phyloP scores from a whole-genome alignment of 2,113 vertebrate genomes.

The Esox niger region DNA sequence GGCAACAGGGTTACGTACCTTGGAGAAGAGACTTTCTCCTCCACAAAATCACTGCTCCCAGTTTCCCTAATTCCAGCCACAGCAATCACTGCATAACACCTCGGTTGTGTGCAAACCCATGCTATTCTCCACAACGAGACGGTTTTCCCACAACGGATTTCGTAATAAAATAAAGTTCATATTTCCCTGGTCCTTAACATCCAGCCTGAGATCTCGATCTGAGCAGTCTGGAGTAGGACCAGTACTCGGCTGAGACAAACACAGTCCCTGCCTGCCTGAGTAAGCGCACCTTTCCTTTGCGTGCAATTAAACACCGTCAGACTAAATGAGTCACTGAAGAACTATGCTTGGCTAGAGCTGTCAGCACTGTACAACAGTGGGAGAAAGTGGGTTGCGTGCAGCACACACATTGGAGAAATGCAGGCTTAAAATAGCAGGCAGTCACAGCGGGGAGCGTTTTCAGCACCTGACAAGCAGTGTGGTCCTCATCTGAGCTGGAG shows the following conservation, averaged over 20 bases:
- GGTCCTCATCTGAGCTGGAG: background rate
- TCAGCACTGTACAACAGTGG: background rate
- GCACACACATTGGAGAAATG: constrained; percentile 1
- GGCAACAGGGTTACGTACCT: constrained; percentile 14
- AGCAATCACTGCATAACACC: background rate
- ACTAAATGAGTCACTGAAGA: background rate
- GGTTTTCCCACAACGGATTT: background rate
- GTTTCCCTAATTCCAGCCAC: background rate
- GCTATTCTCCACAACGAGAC: background rate
- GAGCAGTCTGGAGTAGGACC: background rate
- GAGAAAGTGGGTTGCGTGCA: background rate
- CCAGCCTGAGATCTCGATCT: background rate
- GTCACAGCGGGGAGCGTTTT: background rate
- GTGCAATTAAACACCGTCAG: background rate
- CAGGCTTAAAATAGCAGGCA: constrained; percentile 9
- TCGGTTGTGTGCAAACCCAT: background rate
- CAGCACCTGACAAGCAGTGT: constrained; percentile 1
- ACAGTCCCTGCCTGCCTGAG: background rate
- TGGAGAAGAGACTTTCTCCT: constrained; percentile 4
- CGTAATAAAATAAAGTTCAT: too few species aligned
- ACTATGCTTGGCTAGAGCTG: background rate
- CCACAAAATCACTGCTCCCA: background rate
- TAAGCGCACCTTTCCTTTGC: background rate
- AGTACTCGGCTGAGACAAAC: background rate
- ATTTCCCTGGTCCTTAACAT: too few species aligned